These are phyloP conservation scores for Corythoichthys haematopterus DNA, from an alignment of 2,113 vertebrate genomes.

Conservation along the genomic window DNA sequence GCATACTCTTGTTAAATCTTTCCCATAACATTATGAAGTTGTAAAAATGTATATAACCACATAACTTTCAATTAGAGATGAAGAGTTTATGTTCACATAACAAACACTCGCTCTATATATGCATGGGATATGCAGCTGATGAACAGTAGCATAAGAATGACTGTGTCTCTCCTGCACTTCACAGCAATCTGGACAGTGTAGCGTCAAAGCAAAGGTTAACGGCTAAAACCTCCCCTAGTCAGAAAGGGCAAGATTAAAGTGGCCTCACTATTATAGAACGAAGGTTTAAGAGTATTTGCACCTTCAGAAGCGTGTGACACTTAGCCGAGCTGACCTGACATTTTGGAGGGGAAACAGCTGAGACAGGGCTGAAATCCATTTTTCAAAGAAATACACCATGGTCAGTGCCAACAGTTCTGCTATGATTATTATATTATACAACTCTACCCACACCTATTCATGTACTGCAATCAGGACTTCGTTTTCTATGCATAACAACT, in stretches of 20 bases:
- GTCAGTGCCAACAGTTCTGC: not conserved
- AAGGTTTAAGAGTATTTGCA: slow-evolving; percentile 62
- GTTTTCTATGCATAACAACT: slow-evolving; percentile 45
- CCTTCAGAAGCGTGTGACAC: slow-evolving; percentile 66
- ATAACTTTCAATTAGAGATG: not conserved
- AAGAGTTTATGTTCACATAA: slow-evolving; percentile 15
- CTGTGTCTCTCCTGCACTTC: slow-evolving; percentile 15
- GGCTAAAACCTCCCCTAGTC: slow-evolving; percentile 45
- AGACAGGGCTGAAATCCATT: slow-evolving; percentile 12
- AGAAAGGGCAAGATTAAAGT: slow-evolving; percentile 58
- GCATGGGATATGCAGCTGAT: slow-evolving; percentile 14
- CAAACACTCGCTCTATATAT: slow-evolving; percentile 31
- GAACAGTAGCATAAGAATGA: slow-evolving; percentile 9
- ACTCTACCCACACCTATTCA: not conserved
- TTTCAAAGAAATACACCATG: slow-evolving; percentile 2
- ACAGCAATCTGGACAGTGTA: slow-evolving; percentile 41
- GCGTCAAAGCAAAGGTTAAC: slow-evolving; percentile 43
- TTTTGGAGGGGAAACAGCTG: slow-evolving; percentile 50
- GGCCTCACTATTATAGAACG: slow-evolving; percentile 59
- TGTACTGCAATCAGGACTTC: slow-evolving; percentile 40
- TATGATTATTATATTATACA: slow-evolving; percentile 6
- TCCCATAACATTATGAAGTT: no score
- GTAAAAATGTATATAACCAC: not conserved
- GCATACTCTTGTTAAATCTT: no score
- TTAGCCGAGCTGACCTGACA: slow-evolving; percentile 65